phyloP scores from a whole-genome alignment of 2,888 invertebrate species.

The Idaea dimidiata region DNA sequence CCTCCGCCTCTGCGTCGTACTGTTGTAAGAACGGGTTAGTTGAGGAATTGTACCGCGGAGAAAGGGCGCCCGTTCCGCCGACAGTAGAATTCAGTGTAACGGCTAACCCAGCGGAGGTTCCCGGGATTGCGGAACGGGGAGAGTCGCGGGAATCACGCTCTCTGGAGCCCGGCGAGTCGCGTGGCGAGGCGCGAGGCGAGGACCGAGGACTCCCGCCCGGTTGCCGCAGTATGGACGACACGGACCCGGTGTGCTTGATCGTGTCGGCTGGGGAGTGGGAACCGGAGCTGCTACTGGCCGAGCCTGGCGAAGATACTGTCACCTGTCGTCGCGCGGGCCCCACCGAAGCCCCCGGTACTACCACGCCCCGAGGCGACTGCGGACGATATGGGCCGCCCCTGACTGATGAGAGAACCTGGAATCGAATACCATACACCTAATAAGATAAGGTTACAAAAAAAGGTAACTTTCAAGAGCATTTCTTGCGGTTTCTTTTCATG shows the following conservation, averaged over 20 bases:
- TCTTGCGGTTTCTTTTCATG: too few species aligned
- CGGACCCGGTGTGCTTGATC: slow-evolving; percentile 83
- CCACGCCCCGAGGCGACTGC: slow-evolving; percentile 84
- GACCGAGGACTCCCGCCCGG: slow-evolving; percentile 67
- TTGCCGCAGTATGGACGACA: slow-evolving; percentile 69
- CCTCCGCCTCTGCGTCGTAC: slow-evolving; percentile 75
- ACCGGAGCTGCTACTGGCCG: slow-evolving; percentile 92
- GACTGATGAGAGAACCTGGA: slow-evolving; percentile 86
- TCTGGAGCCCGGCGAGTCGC: slow-evolving; percentile 62
- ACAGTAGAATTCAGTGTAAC: slow-evolving; percentile 76
- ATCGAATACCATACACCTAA: slow-evolving; percentile 8
- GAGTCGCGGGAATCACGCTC: slow-evolving; percentile 49
- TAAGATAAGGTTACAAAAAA: background rate
- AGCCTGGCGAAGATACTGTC: slow-evolving; percentile 86
- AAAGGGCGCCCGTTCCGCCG: slow-evolving; percentile 38
- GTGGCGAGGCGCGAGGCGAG: slow-evolving; percentile 55
- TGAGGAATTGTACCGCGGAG: slow-evolving; percentile 68
- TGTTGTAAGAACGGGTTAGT: slow-evolving; percentile 83
- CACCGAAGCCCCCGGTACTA: slow-evolving; percentile 74
- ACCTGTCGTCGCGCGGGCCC: slow-evolving; percentile 18
- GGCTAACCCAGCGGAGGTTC: slow-evolving; percentile 82
- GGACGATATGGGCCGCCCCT: slow-evolving; percentile 87
- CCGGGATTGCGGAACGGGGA: slow-evolving; percentile 72
- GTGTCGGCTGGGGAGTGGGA: slow-evolving; percentile 90
- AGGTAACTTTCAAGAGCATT: too few species aligned